phyloP scores from a whole-genome alignment of 2,797 vertebrate genomes.

The Chelon auratus region DNA sequence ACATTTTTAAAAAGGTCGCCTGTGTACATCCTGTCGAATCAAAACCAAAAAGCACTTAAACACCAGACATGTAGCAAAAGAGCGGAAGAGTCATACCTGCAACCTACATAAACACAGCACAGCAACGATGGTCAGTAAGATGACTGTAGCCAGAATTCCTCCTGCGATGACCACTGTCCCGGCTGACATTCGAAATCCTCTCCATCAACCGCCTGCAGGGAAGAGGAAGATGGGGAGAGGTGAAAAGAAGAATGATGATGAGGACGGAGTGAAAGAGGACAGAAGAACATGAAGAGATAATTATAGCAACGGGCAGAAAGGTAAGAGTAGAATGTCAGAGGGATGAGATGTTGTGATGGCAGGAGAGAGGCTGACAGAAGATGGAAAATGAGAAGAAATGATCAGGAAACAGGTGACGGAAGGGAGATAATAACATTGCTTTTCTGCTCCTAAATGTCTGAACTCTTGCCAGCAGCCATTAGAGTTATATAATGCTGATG shows the following conservation, averaged over 20 bases:
- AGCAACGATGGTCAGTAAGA: slow-evolving; percentile 95
- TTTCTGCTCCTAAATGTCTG: no score
- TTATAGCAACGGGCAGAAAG: neutral
- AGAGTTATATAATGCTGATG: no score
- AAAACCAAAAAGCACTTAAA: neutral
- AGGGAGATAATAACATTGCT: no score
- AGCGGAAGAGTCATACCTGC: slow-evolving; percentile 86
- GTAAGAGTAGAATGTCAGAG: no score
- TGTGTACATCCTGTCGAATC: no score
- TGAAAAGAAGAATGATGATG: neutral
- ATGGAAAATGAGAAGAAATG: no score
- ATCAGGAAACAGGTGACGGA: no score
- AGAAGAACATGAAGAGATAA: neutral
- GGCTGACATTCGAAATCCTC: slow-evolving; percentile 98
- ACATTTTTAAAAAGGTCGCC: no score
- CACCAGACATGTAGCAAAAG: neutral
- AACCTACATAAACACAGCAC: slow-evolving; percentile 97
- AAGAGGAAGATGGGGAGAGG: neutral
- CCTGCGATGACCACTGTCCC: slow-evolving; percentile 99
- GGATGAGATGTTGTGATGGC: no score
- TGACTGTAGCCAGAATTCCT: slow-evolving; percentile 97
- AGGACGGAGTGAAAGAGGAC: neutral
- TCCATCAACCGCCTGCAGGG: slow-evolving; percentile 93
- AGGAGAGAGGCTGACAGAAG: no score
- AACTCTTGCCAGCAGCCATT: no score